Base-by-base conservation (phyloP, 1,140 invertebrate species). In the Rhynchophorus ferrugineus region DNA sequence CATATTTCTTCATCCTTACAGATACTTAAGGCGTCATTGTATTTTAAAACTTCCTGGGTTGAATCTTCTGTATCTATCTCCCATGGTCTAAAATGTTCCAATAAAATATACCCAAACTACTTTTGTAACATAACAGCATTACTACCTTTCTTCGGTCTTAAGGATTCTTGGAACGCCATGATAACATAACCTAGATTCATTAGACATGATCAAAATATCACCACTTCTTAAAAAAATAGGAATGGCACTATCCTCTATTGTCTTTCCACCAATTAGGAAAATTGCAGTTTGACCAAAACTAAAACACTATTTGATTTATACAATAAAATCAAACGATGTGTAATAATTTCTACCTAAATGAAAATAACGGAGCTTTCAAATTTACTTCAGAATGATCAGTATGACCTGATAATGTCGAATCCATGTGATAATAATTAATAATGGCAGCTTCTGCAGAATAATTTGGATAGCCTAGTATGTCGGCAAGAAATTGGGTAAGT, bases 361-460 rank as follows among this genome's bases (percentile, higher is more conserved):
- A 96, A 62, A 96, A 81, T 11, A 96, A 71, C 0, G 94, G 93
- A 8, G 92, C 90, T 16, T 79, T 70, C 19, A 84, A 69, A 73
- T 92, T 85, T 2, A 80, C 68, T 74, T 98, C 94, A 0, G 93
- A 96, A 64, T 91, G 84, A 74, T 98, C 94, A 1, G 84, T 89
- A 64, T 98, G 94, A 0, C 88, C 89, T 24, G 87, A 85, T 19
- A 96, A 70, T 20, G 87, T 92, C 0, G 91, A 94, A 63, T 91
- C 85, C 73, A 91, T 79, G 56, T 91, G 86, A 67, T 98, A 98
- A 69, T 87, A 96, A 73, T 98, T 97, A 0, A 96, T 78, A 60
- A 98, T 96, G 1, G 87, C 91, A 39, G 94, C 92, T 73, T 98
- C 83, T 0, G 91, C 82, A 43, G 68, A 75, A 64, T 87, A 95